These are phyloP conservation scores for Sialia sialis DNA, from an alignment of 2,113 vertebrate species.

Conservation along the genomic window DNA sequence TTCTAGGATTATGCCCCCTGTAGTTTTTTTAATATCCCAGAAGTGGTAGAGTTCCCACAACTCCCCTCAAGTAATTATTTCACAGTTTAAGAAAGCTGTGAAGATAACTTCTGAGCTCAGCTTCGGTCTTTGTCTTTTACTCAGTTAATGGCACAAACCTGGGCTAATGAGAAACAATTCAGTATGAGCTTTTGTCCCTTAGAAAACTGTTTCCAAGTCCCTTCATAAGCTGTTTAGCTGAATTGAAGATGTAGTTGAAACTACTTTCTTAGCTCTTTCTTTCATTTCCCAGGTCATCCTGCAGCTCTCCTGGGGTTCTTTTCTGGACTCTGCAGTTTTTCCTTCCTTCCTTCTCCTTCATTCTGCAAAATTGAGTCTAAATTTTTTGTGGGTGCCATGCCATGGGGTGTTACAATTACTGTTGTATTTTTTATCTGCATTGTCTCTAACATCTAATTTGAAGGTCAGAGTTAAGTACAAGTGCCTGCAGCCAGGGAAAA, in stretches of 20 bases:
- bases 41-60: background rate
- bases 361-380: background rate
- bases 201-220: background rate
- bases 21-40: background rate
- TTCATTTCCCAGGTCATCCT: background rate
- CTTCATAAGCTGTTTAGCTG: background rate
- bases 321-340: background rate
- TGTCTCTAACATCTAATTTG: background rate
- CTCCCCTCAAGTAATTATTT: background rate
- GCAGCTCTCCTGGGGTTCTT: background rate
- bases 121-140: background rate
- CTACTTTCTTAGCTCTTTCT: background rate
- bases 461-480: background rate
- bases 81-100: background rate
- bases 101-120: background rate
- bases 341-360: background rate
- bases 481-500: background rate
- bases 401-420: background rate
- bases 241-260: background rate
- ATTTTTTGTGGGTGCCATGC: background rate
- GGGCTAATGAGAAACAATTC: background rate
- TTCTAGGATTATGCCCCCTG: background rate
- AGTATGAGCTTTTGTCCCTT: background rate
- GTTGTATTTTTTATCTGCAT: rapidly evolving
- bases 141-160: background rate